These are phyloP conservation scores for Unio pictorum DNA, from an alignment of 2,888 invertebrate species.

Conservation along the genomic window DNA sequence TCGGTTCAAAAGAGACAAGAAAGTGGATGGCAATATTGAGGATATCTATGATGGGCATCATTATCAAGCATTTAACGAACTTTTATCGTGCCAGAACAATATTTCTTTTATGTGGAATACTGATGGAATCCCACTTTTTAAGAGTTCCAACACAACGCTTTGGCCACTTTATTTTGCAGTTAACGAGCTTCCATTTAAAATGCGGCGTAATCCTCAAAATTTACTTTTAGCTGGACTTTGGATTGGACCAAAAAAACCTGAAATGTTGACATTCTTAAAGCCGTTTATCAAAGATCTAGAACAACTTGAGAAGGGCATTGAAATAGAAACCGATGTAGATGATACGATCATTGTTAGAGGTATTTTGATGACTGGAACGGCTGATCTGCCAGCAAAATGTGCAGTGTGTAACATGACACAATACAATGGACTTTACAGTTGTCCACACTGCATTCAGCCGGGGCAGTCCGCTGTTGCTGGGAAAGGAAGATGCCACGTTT, in stretches of 20 bases:
- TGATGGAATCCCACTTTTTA: constrained; percentile 14
- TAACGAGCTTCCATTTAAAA: constrained; percentile 14
- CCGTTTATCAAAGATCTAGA: constrained; percentile 11
- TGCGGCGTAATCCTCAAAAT: constrained; percentile 10
- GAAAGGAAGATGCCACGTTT: constrained; percentile 5
- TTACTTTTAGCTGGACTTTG: constrained; percentile 11
- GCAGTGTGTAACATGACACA: constrained; percentile 4
- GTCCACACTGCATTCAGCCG: constrained; percentile 3
- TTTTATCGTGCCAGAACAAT: background rate
- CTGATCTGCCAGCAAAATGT: constrained; percentile 11
- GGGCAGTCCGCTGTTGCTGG: constrained; percentile 3
- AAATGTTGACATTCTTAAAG: constrained; percentile 11
- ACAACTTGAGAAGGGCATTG: constrained; percentile 7
- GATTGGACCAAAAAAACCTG: constrained; percentile 13
- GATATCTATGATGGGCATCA: constrained; percentile 13
- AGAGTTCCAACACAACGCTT: constrained; percentile 13
- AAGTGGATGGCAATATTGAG: background rate
- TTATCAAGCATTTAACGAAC: constrained; percentile 2
- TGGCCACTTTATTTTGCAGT: constrained; percentile 14
- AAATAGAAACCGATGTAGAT: background rate
- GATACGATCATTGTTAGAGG: background rate
- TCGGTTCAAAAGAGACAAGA: background rate
- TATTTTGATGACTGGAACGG: constrained; percentile 5
- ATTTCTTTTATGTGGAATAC: constrained; percentile 17
- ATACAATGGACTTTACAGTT: constrained; percentile 7